Evolutionary conservation across 64 coral and sea anemone species (phyloP).

Genomic region (Platygyra sinensis): DNA sequence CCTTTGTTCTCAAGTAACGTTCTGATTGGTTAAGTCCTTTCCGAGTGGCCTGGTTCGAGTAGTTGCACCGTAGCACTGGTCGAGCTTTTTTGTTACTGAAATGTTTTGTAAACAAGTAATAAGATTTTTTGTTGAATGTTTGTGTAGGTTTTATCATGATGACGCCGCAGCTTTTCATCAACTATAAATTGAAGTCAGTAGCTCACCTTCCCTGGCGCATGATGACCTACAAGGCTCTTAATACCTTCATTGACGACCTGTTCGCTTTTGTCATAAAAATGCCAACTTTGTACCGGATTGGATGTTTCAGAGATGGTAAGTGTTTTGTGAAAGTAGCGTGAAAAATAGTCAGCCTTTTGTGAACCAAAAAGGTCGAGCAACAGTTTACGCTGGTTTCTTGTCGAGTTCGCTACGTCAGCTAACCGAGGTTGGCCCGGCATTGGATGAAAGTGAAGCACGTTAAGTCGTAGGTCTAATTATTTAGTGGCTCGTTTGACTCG

Average conservation of each 20-base stretch:
- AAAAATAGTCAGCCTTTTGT: not conserved
- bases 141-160: conserved; percentile 94
- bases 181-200: conserved; percentile 96
- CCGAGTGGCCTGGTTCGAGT: too few species aligned
- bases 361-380: not conserved
- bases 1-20: too few species aligned
- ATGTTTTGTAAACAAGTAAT: too few species aligned
- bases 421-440: too few species aligned
- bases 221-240: conserved; percentile 98
- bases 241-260: conserved; percentile 98
- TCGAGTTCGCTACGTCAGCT: too few species aligned
- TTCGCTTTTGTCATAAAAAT: conserved; percentile 99
- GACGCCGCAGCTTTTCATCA: conserved; percentile 97
- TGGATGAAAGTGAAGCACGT: too few species aligned
- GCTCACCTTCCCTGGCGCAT: conserved; percentile 98
- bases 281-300: conserved; percentile 96
- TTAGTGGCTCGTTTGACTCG: too few species aligned
- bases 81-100: too few species aligned
- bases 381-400: too few species aligned
- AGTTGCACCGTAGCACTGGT: too few species aligned
- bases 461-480: too few species aligned
- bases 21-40: too few species aligned
- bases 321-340: not conserved
- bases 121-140: not conserved
- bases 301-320: conserved; percentile 97